Evolutionary conservation across 92 coral and sea anemone species (phyloP), one percentile per base, ranked within the genome.

Genomic region (Galaxea fascicularis): DNA sequence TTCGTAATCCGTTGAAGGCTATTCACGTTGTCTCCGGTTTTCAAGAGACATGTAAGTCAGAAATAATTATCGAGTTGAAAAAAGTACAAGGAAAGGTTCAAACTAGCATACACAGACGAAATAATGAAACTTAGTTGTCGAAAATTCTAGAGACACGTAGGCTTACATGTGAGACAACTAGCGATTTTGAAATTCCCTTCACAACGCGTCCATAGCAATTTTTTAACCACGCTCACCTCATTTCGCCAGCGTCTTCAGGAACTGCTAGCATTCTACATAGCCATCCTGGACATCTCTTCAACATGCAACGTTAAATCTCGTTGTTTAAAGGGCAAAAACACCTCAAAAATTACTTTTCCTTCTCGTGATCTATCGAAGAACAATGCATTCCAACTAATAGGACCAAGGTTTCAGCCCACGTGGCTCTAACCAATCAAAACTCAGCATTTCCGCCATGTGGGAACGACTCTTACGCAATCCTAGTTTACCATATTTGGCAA

Each of bases 361-460:
- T 18, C 82, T 46, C 46, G 31, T 9, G 39, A 59, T 14, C 57
- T 35, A 54, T 8, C 10, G 56, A 82, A 12, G 86, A 25, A 82
- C 86, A 82, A 82, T 82, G 86, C 86, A 53, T 82, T 71, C 77
- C 70, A 49, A 21, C 80, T 35, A 73, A 29, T 70, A 4, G 86
- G 9, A 29, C 80, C 72, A 78, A 46, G 80, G 44, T 59, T 79
- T 45, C 57, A 69, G 88, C 99, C 95, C 99, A 96, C 99, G 99
- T 96, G 99, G 95, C 98, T 82, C 85, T 68, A 85, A 76, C 92
- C 95, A 88, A 89, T 90, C 92, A 91, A 54, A 65, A 62, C 22
- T 60, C 62, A 78, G 76, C 17, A 44, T 79, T 57, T 80, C 39
- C 65, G 84, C 92, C 94, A 91, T 90, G 90, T 88, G 94, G 90